phyloP scores from a whole-genome alignment of 2,113 vertebrate species.

The Caretta caretta region DNA sequence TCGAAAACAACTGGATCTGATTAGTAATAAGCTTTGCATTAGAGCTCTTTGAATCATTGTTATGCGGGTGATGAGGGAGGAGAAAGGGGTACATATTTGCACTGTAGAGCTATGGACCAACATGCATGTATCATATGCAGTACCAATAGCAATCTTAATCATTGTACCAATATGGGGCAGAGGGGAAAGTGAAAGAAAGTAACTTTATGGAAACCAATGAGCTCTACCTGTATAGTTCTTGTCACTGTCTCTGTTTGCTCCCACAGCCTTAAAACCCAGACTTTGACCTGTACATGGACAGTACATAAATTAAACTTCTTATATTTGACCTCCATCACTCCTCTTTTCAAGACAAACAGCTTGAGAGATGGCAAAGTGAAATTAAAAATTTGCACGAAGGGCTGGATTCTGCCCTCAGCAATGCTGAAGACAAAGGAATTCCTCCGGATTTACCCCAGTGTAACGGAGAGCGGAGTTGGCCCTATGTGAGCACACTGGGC shows the following conservation, averaged over 20 bases:
- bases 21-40: not conserved
- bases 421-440: accelerated
- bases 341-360: not conserved
- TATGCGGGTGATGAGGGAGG: not conserved
- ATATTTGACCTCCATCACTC: accelerated
- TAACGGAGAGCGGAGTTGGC: not conserved
- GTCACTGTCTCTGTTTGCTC: not conserved
- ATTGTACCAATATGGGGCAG: too few relatives aligned
- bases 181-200: not conserved
- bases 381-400: not conserved
- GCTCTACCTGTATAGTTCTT: not conserved
- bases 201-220: not conserved
- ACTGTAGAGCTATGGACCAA: not conserved
- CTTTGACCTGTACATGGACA: accelerated
- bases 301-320: not conserved
- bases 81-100: not conserved
- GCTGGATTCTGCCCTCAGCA: not conserved
- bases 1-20: accelerated
- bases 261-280: not conserved
- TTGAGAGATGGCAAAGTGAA: not conserved
- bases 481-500: accelerated
- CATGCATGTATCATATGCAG: too few relatives aligned
- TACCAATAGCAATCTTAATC: too few relatives aligned
- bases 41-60: not conserved
- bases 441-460: accelerated